These are phyloP conservation scores for Panurus biarmicus DNA, from an alignment of 2,113 vertebrate species.

Conservation along the genomic window DNA sequence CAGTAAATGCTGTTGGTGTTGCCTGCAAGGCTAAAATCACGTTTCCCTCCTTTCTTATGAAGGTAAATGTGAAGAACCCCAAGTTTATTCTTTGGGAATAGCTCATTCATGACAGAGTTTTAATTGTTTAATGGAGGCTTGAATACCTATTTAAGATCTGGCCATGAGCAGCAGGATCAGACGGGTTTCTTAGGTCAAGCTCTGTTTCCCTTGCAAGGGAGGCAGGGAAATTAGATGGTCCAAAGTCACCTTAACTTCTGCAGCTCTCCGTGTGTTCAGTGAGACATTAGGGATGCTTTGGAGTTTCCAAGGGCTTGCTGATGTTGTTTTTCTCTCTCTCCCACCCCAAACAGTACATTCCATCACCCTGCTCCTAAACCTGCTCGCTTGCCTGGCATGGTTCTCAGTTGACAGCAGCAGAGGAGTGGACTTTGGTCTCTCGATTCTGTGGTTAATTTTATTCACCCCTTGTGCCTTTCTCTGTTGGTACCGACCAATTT, in stretches of 20 bases:
- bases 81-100: neutral
- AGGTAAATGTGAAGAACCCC: neutral
- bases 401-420: slow-evolving; percentile 57
- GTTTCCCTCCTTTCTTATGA: neutral
- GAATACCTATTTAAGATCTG: neutral
- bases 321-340: neutral
- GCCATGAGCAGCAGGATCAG: neutral
- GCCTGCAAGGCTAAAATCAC: neutral
- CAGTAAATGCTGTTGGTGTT: neutral
- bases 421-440: slow-evolving; percentile 90
- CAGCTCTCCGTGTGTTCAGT: neutral
- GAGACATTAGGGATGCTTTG: neutral
- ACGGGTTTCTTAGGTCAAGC: neutral
- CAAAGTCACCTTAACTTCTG: neutral
- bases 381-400: slow-evolving; percentile 89
- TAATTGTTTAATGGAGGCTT: neutral
- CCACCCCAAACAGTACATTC: slow-evolving; percentile 79
- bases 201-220: neutral
- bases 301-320: neutral
- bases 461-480: slow-evolving; percentile 93
- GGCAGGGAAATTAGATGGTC: neutral
- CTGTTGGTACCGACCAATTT: slow-evolving; percentile 96
- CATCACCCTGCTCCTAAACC: slow-evolving; percentile 88
- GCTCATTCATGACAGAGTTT: neutral
- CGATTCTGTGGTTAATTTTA: slow-evolving; percentile 93